phyloP scores from a whole-genome alignment of 2,888 invertebrate genomes.

The Agrochola lota region DNA sequence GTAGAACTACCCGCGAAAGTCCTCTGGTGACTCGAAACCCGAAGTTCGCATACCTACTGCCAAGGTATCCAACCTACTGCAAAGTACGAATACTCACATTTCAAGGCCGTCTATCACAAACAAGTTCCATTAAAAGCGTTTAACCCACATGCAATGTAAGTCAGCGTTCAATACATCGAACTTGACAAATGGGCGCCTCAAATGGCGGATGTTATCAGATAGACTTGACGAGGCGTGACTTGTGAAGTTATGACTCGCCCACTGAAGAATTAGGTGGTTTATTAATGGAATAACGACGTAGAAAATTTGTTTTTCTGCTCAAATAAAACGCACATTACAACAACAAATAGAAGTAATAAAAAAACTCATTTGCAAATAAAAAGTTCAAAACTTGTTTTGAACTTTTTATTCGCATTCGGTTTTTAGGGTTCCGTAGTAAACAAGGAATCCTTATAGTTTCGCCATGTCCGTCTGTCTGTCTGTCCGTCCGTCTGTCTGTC shows the following conservation, averaged over 20 bases:
- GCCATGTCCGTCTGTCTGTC: too few species aligned
- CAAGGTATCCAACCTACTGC: slow-evolving; percentile 5
- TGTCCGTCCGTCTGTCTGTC: too few species aligned
- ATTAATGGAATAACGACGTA: neutral
- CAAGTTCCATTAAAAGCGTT: slow-evolving; percentile 44
- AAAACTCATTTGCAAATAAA: neutral
- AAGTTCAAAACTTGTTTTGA: too few species aligned
- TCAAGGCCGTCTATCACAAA: slow-evolving; percentile 50
- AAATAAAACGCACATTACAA: too few species aligned
- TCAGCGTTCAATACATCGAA: slow-evolving; percentile 62
- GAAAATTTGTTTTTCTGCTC: neutral
- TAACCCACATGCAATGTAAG: slow-evolving; percentile 55
- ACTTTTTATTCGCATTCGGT: too few species aligned
- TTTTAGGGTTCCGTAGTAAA: too few species aligned
- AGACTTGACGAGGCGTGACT: slow-evolving; percentile 61
- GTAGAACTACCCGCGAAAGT: too few species aligned
- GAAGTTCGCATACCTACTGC: neutral
- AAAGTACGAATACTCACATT: slow-evolving; percentile 10
- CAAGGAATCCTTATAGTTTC: too few species aligned
- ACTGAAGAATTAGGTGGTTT: slow-evolving; percentile 24
- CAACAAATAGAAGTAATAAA: too few species aligned
- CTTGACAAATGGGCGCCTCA: slow-evolving; percentile 76
- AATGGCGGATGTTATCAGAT: slow-evolving; percentile 64
- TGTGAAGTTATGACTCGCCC: slow-evolving; percentile 34
- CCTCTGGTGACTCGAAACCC: neutral